Percentiles rank a stretch among this genome's conserved stretches.
Conservation (phyloP, 2,888 invertebrate species). For the Sminthurides aquaticus region DNA sequence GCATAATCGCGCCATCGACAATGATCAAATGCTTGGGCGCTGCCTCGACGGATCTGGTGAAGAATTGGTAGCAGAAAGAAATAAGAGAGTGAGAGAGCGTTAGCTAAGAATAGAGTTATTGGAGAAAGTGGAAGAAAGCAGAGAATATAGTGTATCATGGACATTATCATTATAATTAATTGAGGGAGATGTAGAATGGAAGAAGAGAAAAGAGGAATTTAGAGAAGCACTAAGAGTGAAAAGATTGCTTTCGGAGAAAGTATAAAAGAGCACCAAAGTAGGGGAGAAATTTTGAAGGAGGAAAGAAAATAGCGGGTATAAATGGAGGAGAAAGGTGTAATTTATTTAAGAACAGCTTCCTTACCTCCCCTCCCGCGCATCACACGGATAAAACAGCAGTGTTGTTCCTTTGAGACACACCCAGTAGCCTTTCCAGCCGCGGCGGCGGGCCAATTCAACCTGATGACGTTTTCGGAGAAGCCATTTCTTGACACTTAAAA, state of each 20-base stretch:
- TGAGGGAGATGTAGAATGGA: too few species aligned
- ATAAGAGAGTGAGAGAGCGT: too few species aligned
- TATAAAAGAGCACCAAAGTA: too few species aligned
- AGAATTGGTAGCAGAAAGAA: constrained; percentile 5
- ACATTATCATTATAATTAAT: too few species aligned
- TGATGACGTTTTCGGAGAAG: constrained; percentile 91
- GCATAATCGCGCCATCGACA: constrained; percentile 94
- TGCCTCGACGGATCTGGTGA: constrained; percentile 70
- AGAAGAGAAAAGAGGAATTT: too few species aligned
- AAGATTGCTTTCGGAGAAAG: too few species aligned
- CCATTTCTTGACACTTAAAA: constrained; percentile 97
- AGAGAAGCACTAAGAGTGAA: too few species aligned
- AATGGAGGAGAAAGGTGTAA: too few species aligned
- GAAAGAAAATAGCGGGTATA: too few species aligned
- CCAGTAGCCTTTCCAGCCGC: constrained; percentile 99
- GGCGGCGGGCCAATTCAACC: constrained; percentile 87
- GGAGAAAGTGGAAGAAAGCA: neutral
- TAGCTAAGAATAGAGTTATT: too few species aligned
- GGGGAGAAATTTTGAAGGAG: too few species aligned
- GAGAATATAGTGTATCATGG: neutral
- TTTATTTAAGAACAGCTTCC: too few species aligned
- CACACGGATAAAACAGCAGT: constrained; percentile 89
- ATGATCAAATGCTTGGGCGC: constrained; percentile 92
- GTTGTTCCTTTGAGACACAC: constrained; percentile 96
- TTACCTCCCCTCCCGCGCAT: constrained; percentile 63